These are phyloP conservation scores for Clinocottus analis DNA, from an alignment of 2,113 vertebrate species.

Conservation along the genomic window DNA sequence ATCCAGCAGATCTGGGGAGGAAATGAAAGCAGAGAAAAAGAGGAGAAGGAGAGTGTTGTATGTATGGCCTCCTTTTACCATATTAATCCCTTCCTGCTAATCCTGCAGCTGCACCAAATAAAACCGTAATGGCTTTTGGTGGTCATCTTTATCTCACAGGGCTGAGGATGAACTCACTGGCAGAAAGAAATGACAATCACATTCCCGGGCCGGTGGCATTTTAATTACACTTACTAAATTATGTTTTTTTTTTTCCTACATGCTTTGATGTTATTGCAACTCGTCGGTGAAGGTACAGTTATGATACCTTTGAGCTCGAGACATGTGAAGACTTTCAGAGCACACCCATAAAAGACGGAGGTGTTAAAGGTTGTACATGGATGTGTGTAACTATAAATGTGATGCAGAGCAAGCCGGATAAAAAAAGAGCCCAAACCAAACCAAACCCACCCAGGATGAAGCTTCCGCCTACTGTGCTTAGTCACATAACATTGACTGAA, in stretches of 20 bases:
- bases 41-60: constrained; percentile 30
- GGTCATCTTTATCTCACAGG: constrained; percentile 70
- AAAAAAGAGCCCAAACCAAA: no score
- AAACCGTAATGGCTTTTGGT: constrained; percentile 72
- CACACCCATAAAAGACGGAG: not conserved
- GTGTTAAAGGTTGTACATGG: not conserved
- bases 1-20: constrained; percentile 44
- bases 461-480: constrained; percentile 32
- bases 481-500: constrained; percentile 29
- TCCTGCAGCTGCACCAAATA: constrained; percentile 72
- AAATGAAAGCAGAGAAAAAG: constrained; percentile 55
- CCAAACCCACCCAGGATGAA: constrained; percentile 24
- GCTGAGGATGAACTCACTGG: constrained; percentile 56
- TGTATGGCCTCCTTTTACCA: constrained; percentile 67
- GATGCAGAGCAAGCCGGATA: not conserved
- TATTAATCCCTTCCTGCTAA: constrained; percentile 78
- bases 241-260: not conserved
- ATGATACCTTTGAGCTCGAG: not conserved
- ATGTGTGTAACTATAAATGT: not conserved
- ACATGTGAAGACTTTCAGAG: not conserved
- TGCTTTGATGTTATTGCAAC: constrained; percentile 14
- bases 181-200: constrained; percentile 30
- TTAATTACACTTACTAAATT: constrained; percentile 14
- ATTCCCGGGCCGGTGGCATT: not conserved
- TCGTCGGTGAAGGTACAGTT: not conserved